Percentiles rank a stretch among this genome's conserved stretches.
These are phyloP conservation scores for Rostratula benghalensis DNA, from an alignment of 2,113 vertebrate genomes.

Conservation along the genomic window DNA sequence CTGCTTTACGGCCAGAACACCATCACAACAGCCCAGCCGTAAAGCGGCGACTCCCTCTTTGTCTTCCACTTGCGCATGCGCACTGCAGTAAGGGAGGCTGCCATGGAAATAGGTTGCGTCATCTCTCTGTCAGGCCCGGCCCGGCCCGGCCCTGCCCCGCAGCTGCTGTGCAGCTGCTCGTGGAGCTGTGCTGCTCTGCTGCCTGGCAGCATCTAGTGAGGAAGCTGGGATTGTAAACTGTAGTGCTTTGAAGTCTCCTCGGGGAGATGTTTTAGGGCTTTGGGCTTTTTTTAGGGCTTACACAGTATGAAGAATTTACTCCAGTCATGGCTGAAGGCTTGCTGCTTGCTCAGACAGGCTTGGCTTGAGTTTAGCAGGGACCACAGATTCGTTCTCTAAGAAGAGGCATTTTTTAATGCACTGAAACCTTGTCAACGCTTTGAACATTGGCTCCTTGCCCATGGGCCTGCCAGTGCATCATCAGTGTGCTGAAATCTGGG, in stretches of 20 bases:
- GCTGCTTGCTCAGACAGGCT: no score
- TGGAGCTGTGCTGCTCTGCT: neutral
- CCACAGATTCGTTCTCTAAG: rapidly evolving
- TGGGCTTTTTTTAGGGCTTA: neutral
- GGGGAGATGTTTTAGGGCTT: rapidly evolving
- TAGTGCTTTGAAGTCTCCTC: rapidly evolving
- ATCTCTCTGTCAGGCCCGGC: no score
- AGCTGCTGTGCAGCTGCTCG: no score
- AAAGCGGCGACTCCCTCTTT: rapidly evolving
- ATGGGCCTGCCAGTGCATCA: rapidly evolving
- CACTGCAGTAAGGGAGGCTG: rapidly evolving
- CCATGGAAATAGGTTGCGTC: no score
- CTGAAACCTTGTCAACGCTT: no score
- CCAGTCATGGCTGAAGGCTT: neutral
- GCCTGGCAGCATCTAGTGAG: neutral
- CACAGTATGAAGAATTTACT: neutral
- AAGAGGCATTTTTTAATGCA: rapidly evolving
- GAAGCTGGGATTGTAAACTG: rapidly evolving
- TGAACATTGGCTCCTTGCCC: rapidly evolving
- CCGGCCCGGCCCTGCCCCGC: no score
- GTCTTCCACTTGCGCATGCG: neutral
- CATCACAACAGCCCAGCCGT: neutral
- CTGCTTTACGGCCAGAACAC: neutral
- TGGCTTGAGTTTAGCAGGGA: no score
- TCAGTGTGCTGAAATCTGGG: neutral